These are phyloP conservation scores for Lasioglossum marginatum DNA, from an alignment of 2,888 invertebrate genomes.

Conservation along the genomic window DNA sequence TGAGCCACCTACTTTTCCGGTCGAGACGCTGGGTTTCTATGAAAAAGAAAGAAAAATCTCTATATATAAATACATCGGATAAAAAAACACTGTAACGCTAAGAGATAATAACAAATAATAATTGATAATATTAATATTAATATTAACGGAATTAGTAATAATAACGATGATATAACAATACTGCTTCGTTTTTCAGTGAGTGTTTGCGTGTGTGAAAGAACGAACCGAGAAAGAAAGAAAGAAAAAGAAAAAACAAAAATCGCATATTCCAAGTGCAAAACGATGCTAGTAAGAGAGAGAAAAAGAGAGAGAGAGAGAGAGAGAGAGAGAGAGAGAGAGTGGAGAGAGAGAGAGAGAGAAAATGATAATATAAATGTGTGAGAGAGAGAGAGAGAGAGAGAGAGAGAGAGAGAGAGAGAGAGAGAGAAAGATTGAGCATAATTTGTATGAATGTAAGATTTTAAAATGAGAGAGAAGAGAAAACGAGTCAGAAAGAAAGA, in stretches of 20 bases:
- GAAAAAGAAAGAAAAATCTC: conserved; percentile 67
- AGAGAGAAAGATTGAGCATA: background rate
- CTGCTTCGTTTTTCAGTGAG: conserved; percentile 47
- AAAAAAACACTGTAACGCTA: conserved; percentile 77
- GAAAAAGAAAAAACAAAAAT: background rate
- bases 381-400: conserved; percentile 22
- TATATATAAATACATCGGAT: conserved; percentile 83
- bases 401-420: background rate
- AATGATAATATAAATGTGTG: conserved; percentile 40
- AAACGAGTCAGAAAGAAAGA: too few relatives aligned
- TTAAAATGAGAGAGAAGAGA: conserved; percentile 3
- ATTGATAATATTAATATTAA: conserved; percentile 78
- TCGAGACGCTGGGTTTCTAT: conserved; percentile 80
- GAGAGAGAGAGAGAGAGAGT: too few relatives aligned
- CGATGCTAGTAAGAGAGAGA: conserved; percentile 53
- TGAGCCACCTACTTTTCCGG: conserved; percentile 66
- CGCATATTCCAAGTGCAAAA: conserved; percentile 53
- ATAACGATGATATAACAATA: conserved; percentile 68
- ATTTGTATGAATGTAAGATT: too few relatives aligned
- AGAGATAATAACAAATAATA: conserved; percentile 82
- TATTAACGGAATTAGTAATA: conserved; percentile 76
- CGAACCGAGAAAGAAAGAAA: too few relatives aligned
- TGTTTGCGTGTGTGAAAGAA: too few relatives aligned
- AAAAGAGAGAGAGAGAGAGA: conserved; percentile 17
- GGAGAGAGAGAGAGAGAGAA: conserved; percentile 25